Base-by-base conservation (phyloP, 2,888 invertebrate species). In the Ormyrus nitidulus region DNA sequence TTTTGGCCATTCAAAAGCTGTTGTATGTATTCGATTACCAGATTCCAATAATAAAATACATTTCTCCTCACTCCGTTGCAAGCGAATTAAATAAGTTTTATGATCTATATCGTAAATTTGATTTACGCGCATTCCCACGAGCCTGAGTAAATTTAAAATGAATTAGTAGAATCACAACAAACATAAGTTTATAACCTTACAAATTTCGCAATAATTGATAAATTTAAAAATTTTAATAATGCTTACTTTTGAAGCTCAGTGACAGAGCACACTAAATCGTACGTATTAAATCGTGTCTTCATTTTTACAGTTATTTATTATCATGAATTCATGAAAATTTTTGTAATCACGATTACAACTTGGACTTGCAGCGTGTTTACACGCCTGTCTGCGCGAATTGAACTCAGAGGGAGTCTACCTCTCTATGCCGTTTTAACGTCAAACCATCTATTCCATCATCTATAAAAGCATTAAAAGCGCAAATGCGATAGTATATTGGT, bases 1-100 rank as follows among this genome's bases (percentile, higher is more conserved):
- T 91, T 99, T 99, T 0, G 99, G 99, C 99, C 99, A 99, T 89
- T 99, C 99, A 91, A 97, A 99, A 58, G 94, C 95, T 10, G 99
- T 99, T 6, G 95, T 95, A 89, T 99, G 99, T 81, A 99, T 95
- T 80, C 99, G 92, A 85, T 94, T 96, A 0, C 98, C 99, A 0
- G 99, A 99, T 92, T 99, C 99, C 53, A 99, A 91, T 7, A 99
- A 91, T 51, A 99, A 91, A 9, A 98, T 94, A 72, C 93, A 93
- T 92, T 99, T 99, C 86, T 96, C 94, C 88, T 98, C 98, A 0
- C 95, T 95, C 82, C 96, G 94, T 89, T 95, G 96, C 56, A 97
- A 91, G 69, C 95, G 94, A 84, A 99, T 96, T 62, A 99, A 93
- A 91, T 99, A 99, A 0, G 98, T 98, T 89, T 97, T 98, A 90